Base-by-base conservation (phyloP, 2,888 invertebrate species). In the Drosophila greeni region DNA sequence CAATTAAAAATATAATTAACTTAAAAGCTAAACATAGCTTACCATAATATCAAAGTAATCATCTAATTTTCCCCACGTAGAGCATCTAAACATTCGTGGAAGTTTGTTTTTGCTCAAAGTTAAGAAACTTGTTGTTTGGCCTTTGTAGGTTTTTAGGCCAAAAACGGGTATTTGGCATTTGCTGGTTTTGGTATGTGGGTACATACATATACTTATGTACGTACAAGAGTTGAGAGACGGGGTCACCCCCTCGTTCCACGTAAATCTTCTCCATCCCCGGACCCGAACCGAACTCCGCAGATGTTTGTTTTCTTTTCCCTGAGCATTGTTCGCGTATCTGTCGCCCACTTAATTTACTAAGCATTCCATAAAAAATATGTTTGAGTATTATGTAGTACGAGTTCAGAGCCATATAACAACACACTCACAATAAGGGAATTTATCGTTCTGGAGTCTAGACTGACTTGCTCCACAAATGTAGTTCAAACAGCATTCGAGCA, bases 111-210 rank as follows among this genome's bases (percentile, higher is more conserved):
- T 18, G 43, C 51, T 5, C 3, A 0, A 18, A 57, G 52, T 68
- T 60, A 66, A 51, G 39, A 57, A 60, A 69, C 64, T 82, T 76
- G 76, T 72, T 78, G 64, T 78, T 78, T 67, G 57, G 64, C 64
- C 68, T 69, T 76, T 76, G 81, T 72, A 51, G 51, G 66, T 82
- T 81, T 83, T 77, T 78, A 82, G 80, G 82, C 83, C 84, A 84
- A 75, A 59, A 82, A 68, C 77, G 72, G 71, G 72, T 68, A 70
- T 64, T 73, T 70, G 71, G 60, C 61, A 71, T 69, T 77, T 67
- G 75, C 48, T 48, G 69, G 65, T 62, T 49, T 72, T 71, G 61
- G 65, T 54, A 51, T 58, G 48, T 53, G 39, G 36, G 26, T 57
- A 24, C 45, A 3, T n/a, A 20, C 20, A 9, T 37, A 7, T 18